Base-by-base conservation (phyloP, 2,113 vertebrate species). In the Apodemus sylvaticus region DNA sequence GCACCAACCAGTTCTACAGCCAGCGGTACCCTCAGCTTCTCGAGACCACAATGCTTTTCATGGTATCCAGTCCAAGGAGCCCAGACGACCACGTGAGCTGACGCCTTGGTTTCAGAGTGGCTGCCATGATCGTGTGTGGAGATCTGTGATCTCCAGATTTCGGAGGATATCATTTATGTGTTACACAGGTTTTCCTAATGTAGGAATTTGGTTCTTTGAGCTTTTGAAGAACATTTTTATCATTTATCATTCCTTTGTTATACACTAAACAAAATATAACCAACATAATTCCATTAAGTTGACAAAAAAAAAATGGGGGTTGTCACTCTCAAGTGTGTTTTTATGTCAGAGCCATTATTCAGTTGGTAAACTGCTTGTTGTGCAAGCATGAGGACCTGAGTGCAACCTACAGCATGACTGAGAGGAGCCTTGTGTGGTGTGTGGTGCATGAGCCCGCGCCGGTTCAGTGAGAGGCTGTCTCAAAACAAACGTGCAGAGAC, bases 211-310 rank as follows among this genome's bases (percentile, higher is more conserved):
- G 36, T 62, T 16, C 8, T 92, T 89, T 89, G n/a, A 48, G 29
- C 66, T 55, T 89, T 90, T 66, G n/a, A 86, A 77, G 62, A 90
- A 78, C 39, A 7, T 10, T 77, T 83, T 79, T 34, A 86, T 24
- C 31, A 73, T 64, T 89, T 45, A 53, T 60, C 45, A 78, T 83
- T 83, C 90, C 55, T 91, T 79, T 76, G 19, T 87, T 89, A 91
- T 34, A 77, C 4, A 78, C 58, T 74, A 19, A 91, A 74, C 16
- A 74, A 82, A 88, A 51, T 39, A 45, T 11, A 92, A 76, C 64
- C 24, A 66, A 26, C 34, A 22, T 17, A 77, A 73, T 4, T 11
- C 53, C 39, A n/a, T 60, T 12, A 82, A 87, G 34, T 42, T 48
- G 68, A 55, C 48, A 24, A 39, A 64, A 88, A 82, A 39, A 55